Percentiles rank a stretch among this genome's conserved stretches.
Conservation (phyloP, 2,113 vertebrate species). For the Neodon shergylaensis region DNA sequence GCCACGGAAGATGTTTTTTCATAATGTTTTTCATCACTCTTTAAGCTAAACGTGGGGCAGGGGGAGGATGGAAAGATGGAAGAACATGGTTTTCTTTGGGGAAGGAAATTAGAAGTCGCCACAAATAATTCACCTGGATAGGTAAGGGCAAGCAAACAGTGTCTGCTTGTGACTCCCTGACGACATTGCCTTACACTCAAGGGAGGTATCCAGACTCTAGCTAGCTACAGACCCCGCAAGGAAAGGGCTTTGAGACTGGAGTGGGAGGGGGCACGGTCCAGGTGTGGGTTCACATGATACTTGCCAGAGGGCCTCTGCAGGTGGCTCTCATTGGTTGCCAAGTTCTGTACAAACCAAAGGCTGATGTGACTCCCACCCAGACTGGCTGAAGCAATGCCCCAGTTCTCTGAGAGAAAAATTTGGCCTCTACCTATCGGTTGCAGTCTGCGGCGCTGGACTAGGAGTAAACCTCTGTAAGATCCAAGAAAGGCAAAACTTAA, state of each 20-base stretch:
- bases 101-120: conserved; percentile 68
- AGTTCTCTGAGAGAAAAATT: not conserved
- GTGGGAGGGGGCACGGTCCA: not conserved
- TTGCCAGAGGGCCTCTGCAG: conserved; percentile 46
- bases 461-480: not conserved
- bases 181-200: not conserved
- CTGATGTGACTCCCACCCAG: conserved; percentile 33
- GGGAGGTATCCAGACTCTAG: not conserved
- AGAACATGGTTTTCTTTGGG: conserved; percentile 63
- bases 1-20: conserved; percentile 72
- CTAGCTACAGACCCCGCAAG: accelerated
- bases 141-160: conserved; percentile 24
- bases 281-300: conserved; percentile 2
- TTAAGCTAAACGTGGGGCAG: not conserved
- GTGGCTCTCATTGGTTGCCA: conserved; percentile 52
- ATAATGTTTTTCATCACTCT: conserved; percentile 63
- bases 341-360: not conserved
- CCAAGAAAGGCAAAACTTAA: too few species aligned
- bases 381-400: not conserved
- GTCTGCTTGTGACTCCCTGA: conserved; percentile 26
- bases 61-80: not conserved
- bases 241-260: not conserved
- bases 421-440: not conserved
- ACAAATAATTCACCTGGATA: conserved; percentile 74
- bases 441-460: not conserved